Percentiles rank a stretch among this genome's conserved stretches.
Conservation (phyloP, 2,888 invertebrate genomes). For the Drosophila mayaguana region DNA sequence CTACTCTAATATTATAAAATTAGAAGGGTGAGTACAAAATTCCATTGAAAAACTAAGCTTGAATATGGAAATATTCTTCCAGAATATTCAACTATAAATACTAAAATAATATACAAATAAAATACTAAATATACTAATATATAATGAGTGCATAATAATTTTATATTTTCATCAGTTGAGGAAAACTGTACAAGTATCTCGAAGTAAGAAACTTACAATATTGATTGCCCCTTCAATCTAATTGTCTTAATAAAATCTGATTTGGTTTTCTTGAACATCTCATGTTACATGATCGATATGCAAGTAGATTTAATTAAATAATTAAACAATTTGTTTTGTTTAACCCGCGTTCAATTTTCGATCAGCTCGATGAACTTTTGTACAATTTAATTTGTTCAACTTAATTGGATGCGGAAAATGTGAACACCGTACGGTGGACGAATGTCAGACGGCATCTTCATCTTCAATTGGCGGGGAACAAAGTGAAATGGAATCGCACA, state of each 20-base stretch:
- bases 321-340: conserved; percentile 49
- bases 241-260: neutral
- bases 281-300: conserved; percentile 2
- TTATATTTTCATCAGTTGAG: too few species aligned
- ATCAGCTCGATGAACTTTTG: conserved; percentile 38
- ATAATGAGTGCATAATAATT: too few species aligned
- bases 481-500: conserved; percentile 6
- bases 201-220: neutral
- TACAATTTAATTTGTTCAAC: conserved; percentile 38
- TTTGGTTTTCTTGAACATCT: neutral
- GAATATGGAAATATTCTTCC: too few species aligned
- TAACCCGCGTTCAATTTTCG: conserved; percentile 36
- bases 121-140: too few species aligned
- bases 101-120: too few species aligned
- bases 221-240: neutral
- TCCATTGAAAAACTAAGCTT: neutral
- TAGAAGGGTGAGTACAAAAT: neutral
- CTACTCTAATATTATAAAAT: neutral
- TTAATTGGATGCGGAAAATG: conserved; percentile 43
- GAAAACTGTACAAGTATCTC: too few species aligned
- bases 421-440: conserved; percentile 3
- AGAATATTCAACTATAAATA: too few species aligned
- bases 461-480: conserved; percentile 21
- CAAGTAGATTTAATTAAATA: conserved; percentile 47
- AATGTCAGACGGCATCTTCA: neutral